Evolutionary conservation across 2,797 vertebrate genomes (phyloP).

Genomic region (Synanceia verrucosa): DNA sequence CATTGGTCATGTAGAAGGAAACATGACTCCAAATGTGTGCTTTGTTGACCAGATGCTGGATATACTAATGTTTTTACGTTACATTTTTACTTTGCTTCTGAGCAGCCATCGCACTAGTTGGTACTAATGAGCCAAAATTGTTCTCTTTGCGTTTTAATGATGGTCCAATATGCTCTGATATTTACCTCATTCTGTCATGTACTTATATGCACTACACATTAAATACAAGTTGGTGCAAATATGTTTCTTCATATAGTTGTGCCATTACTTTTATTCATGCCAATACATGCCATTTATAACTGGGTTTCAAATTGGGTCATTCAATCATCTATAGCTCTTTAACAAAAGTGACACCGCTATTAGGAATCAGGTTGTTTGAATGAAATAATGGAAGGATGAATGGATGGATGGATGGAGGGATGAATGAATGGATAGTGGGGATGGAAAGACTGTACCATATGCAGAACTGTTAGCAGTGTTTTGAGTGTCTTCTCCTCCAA

Average conservation of each 20-base stretch:
- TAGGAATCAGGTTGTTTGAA: background rate
- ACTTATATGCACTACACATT: too few relatives aligned
- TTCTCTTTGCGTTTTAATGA: background rate
- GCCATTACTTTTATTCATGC: background rate
- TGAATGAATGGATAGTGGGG: slow-evolving; percentile 16
- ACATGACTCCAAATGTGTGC: too few relatives aligned
- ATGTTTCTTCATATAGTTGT: background rate
- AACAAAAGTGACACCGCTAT: background rate
- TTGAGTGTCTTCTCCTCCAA: slow-evolving; percentile 67
- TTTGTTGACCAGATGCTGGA: background rate
- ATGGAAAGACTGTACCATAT: slow-evolving; percentile 29
- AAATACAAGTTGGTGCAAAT: too few relatives aligned
- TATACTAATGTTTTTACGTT: background rate
- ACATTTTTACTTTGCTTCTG: too few relatives aligned
- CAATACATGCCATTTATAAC: background rate
- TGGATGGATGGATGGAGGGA: background rate
- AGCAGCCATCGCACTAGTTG: background rate
- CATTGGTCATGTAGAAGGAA: background rate
- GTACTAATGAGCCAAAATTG: background rate
- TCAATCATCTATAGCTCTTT: background rate
- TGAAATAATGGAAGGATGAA: slow-evolving; percentile 3
- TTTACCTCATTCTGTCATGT: background rate
- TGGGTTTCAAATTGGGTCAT: background rate
- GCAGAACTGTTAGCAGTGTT: slow-evolving; percentile 40
- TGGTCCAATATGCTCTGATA: background rate